Evolutionary conservation across 2,113 vertebrate species (phyloP), one percentile per base, ranked within the genome.

Genomic region (Euleptes europaea): DNA sequence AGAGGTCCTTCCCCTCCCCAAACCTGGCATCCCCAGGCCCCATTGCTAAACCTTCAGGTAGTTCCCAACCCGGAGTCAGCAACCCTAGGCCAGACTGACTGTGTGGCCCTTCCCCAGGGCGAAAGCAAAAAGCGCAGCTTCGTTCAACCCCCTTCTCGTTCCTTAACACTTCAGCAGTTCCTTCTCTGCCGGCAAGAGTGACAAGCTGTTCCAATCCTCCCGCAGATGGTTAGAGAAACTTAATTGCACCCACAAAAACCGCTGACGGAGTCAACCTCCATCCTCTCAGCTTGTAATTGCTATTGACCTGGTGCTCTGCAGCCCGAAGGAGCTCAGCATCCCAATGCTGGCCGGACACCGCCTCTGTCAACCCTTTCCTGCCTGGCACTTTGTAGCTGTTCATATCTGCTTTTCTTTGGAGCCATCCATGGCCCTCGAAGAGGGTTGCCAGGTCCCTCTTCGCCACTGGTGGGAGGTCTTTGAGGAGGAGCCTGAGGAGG

Each of bases 281-380:
- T 84, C 49, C 85, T 84, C 69, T 42, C 40, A 0, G 0, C 78
- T 82, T 79, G 78, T 86, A 89, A 90, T 88, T 93, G 89, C 72
- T 86, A 86, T 89, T 70, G 83, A 88, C 8, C 2, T 13, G 47
- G 28, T 65, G 2, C 47, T 80, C 72, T 47, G 23, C 3, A 2
- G 67, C 51, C 86, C 51, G 28, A 67, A 87, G 83, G 78, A 51
- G 80, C 80, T 90, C 71, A 69, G 6, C 44, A 78, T 57, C 47
- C 60, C 54, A 65, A 73, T 14, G 0, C 0, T 26, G 66, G 69
- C 17, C 60, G 17, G 66, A 14, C 1, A 6, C 28, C 28, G 28
- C 49, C 84, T 49, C 71, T 3, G 1, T 28, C 5, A 10, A 21
- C 23, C 49, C 60, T 13, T 21, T 26, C 11, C 10, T n/a, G 49